Conservation (phyloP, 2,113 vertebrate species). For the Paramormyrops kingsleyae region DNA sequence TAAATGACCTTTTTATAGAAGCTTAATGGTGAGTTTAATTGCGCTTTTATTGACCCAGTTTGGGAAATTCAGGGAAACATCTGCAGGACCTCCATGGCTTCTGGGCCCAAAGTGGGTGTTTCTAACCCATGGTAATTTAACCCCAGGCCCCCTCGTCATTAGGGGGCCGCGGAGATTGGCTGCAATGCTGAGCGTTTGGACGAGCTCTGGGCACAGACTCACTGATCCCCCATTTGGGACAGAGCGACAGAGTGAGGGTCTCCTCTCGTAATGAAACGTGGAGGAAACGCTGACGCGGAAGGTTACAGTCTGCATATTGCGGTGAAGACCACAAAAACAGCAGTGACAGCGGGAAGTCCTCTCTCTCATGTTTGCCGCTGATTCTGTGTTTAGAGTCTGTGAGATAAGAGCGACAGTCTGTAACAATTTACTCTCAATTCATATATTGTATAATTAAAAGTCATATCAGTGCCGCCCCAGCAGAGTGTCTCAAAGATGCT, state of each 20-base stretch:
- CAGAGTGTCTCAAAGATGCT: background rate
- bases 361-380: background rate
- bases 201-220: background rate
- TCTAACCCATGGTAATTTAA: constrained; percentile 59
- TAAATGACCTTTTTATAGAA: constrained; percentile 28
- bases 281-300: background rate
- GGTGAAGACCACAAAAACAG: background rate
- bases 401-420: background rate
- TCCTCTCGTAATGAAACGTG: background rate
- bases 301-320: background rate
- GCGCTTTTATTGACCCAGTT: constrained; percentile 15
- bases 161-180: constrained; percentile 31
- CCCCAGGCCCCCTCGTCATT: constrained; percentile 54
- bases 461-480: background rate
- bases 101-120: constrained; percentile 57
- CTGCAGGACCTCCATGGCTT: constrained; percentile 53
- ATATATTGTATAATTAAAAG: background rate
- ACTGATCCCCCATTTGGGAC: background rate
- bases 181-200: background rate
- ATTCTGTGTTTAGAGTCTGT: background rate
- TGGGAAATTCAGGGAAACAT: constrained; percentile 19
- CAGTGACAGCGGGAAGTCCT: background rate
- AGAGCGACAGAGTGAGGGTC: background rate
- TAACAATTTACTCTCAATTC: background rate
- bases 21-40: background rate